Base-by-base conservation (phyloP, 2,888 invertebrate species). In the Agrochola macilenta region DNA sequence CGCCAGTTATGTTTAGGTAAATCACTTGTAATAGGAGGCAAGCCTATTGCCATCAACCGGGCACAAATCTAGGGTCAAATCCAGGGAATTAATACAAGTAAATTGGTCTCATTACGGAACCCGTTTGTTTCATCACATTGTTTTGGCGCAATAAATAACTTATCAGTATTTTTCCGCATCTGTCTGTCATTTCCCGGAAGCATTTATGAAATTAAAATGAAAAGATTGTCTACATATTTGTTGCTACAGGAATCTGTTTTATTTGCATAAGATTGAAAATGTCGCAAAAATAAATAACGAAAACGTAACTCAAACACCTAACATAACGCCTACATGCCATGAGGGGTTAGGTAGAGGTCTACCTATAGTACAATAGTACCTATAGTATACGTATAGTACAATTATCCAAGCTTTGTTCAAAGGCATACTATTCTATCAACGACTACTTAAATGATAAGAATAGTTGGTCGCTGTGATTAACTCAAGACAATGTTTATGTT, bases 71-170 rank as follows among this genome's bases (percentile, higher is more conserved):
- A 74, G 74, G 57, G 57, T 74, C 9, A n/a, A 74, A 46, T 58
- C 46, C 30, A 20, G 5, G 74, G 43, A 74, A 74, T 46, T 73
- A 74, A 73, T 74, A 74, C 46, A n/a, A 74, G 43, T 46, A 57
- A 46, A 57, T 58, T 74, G 46, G 74, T 57, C 30, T 20, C 30
- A 12, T 57, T 74, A 60, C n/a, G 74, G 74, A 73, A 73, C 43
- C 30, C 73, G 23, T 73, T 17, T 23, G 30, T 54, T 72, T 8
- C 23, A 17, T 17, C 8, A 54, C 1, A 30, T 8, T 54, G 8
- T 72, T 73, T 17, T n/a, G 30, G 17, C 12, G 3, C 7, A 73
- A 43, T 39, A 26, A 26, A 23, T 43, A 43, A 43, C 8, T 26
- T 23, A 17, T 17, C 23, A 43, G 23, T 17, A 58, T 49, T 49